Percentiles rank a stretch among this genome's conserved stretches.
phyloP scores from a whole-genome alignment of 2,888 invertebrate genomes.

The Drosophila yooni region DNA sequence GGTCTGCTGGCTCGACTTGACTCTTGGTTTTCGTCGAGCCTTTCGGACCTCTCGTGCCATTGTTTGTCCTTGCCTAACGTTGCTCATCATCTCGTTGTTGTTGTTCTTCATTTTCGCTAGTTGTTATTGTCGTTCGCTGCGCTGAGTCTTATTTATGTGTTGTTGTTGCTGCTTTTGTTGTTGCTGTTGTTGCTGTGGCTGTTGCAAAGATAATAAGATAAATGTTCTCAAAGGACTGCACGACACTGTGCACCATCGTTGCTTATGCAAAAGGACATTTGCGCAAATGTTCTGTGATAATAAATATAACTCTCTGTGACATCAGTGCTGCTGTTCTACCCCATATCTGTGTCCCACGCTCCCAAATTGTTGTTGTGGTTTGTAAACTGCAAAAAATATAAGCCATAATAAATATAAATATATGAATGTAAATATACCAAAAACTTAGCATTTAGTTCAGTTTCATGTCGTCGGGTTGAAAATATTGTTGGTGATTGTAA shows the following conservation, averaged over 20 bases:
- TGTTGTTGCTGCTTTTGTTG: constrained; percentile 36
- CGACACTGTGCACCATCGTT: constrained; percentile 69
- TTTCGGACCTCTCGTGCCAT: constrained; percentile 69
- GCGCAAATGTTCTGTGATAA: constrained; percentile 80
- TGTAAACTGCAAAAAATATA: constrained; percentile 18
- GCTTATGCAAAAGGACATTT: constrained; percentile 80
- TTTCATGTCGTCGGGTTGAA: constrained; percentile 48
- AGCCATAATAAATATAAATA: constrained; percentile 11
- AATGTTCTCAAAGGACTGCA: constrained; percentile 81
- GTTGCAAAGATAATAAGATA: constrained; percentile 81
- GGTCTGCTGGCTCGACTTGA: constrained; percentile 79
- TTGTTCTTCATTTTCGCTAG: constrained; percentile 37
- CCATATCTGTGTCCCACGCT: constrained; percentile 9
- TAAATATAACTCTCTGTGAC: constrained; percentile 78
- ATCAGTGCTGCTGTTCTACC: constrained; percentile 41
- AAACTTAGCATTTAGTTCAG: constrained; percentile 55
- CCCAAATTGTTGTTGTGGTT: constrained; percentile 5
- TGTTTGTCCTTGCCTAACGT: constrained; percentile 78
- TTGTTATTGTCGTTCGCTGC: constrained; percentile 39
- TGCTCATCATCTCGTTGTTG: constrained; percentile 72
- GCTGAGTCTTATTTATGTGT: constrained; percentile 77
- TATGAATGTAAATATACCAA: constrained; percentile 2
- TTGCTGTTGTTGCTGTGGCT: constrained; percentile 50
- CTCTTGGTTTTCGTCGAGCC: constrained; percentile 75
- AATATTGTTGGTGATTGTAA: constrained; percentile 59